Percentiles rank a stretch among this genome's conserved stretches.
Evolutionary conservation across 2,888 invertebrate genomes (phyloP).

Genomic region (Philopedon plagiatum): DNA sequence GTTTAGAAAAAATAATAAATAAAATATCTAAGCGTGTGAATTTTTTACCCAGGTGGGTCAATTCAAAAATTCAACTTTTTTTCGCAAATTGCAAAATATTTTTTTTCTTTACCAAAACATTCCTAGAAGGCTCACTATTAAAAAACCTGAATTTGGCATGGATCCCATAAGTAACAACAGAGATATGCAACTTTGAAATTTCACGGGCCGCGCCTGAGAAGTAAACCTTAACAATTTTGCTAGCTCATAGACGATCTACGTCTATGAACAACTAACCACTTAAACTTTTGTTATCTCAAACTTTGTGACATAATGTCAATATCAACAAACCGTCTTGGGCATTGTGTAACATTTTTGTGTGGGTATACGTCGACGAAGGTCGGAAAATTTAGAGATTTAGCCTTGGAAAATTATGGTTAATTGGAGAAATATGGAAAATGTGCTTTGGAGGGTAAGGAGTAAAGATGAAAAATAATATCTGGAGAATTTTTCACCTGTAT

Average conservation of each 20-base stretch:
- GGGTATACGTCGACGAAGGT: slow-evolving; percentile 7
- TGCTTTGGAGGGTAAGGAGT: slow-evolving; percentile 13
- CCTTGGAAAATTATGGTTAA: slow-evolving; percentile 1
- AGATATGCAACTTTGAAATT: background rate
- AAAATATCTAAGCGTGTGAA: too few species aligned
- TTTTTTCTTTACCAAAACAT: too few species aligned
- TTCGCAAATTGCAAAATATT: too few species aligned
- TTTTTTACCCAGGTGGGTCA: too few species aligned
- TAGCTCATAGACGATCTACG: background rate
- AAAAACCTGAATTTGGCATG: too few species aligned
- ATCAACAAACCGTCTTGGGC: slow-evolving; percentile 5
- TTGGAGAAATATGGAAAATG: background rate
- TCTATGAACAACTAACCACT: too few species aligned
- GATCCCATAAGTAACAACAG: too few species aligned
- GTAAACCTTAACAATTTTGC: too few species aligned
- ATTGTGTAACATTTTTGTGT: background rate
- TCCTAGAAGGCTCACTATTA: too few species aligned
- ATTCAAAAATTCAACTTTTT: too few species aligned
- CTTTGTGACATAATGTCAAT: slow-evolving; percentile 18
- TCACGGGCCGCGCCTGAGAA: too few species aligned
- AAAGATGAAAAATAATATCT: slow-evolving; percentile 7
- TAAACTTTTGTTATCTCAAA: background rate
- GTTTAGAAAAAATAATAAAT: too few species aligned
- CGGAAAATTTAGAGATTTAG: background rate
- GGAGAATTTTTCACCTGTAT: background rate